Evolutionary conservation across 2,113 vertebrate genomes (phyloP).

Genomic region (Morphnarchus princeps): DNA sequence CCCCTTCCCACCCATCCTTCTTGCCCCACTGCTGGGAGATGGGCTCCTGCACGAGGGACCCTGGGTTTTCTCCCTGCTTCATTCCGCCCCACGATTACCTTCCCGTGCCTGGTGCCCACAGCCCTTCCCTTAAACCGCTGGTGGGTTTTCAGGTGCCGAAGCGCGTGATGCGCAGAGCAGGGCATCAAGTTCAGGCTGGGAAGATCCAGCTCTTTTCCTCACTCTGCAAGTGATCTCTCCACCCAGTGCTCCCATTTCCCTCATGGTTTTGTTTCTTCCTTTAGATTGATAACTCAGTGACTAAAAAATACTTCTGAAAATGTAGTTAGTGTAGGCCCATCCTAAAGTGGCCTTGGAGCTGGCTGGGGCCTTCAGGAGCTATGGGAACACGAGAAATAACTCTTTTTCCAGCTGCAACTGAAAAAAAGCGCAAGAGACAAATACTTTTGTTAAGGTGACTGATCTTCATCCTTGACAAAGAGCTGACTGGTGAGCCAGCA

Average conservation of each 20-base stretch:
- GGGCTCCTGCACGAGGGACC: rapidly evolving
- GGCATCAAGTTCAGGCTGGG: neutral
- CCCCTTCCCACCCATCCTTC: rapidly evolving
- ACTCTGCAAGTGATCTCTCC: neutral
- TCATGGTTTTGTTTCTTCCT: neutral
- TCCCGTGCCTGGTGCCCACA: too few relatives aligned
- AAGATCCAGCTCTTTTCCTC: neutral
- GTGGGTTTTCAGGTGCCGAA: neutral
- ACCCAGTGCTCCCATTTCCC: neutral
- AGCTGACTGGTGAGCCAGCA: neutral
- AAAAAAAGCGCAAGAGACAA: neutral
- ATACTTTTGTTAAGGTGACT: neutral
- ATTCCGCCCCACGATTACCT: rapidly evolving
- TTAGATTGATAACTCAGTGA: neutral
- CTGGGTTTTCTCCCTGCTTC: neutral
- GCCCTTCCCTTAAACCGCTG: neutral
- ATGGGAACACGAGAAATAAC: neutral
- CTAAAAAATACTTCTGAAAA: neutral
- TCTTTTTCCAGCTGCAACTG: neutral
- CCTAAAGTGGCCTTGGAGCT: neutral
- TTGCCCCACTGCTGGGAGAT: neutral
- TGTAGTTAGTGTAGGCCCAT: neutral
- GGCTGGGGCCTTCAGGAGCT: neutral
- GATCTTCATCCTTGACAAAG: neutral
- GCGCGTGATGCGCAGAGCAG: rapidly evolving